Conservation (phyloP, 2,888 invertebrate genomes). For the Acrobasis suavella region DNA sequence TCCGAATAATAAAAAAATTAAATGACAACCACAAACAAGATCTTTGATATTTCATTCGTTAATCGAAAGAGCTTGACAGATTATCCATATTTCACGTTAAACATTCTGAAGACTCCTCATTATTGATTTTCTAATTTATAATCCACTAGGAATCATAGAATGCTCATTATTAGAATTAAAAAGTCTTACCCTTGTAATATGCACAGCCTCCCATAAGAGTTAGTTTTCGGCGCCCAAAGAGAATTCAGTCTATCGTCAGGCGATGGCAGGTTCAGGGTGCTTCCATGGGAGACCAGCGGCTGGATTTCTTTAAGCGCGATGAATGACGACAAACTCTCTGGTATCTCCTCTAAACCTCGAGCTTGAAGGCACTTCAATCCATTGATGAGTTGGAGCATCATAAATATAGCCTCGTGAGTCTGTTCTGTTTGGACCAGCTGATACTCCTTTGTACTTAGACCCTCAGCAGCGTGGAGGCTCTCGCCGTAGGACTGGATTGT, state of each 20-base stretch:
- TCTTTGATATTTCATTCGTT: no score
- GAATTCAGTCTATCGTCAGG: constrained; percentile 72
- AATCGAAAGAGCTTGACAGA: no score
- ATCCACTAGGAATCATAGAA: background rate
- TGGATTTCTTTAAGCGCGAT: constrained; percentile 85
- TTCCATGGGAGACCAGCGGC: constrained; percentile 48
- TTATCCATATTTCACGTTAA: no score
- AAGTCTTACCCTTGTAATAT: constrained; percentile 87
- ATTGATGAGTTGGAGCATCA: constrained; percentile 90
- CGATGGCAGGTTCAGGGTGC: constrained; percentile 50
- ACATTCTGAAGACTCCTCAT: no score
- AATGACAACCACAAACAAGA: no score
- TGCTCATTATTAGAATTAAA: no score
- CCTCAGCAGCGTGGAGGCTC: constrained; percentile 80
- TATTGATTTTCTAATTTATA: no score
- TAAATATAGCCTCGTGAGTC: constrained; percentile 87
- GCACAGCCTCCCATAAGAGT: constrained; percentile 84
- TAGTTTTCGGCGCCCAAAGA: constrained; percentile 74
- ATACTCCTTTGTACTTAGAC: constrained; percentile 67
- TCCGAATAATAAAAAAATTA: no score
- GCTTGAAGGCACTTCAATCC: constrained; percentile 92
- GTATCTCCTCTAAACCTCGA: constrained; percentile 90
- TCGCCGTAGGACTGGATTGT: constrained; percentile 88
- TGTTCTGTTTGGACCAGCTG: constrained; percentile 74
- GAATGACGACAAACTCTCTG: constrained; percentile 87